phyloP scores from a whole-genome alignment of 2,888 invertebrate genomes.

The Capitulum mitella region DNA sequence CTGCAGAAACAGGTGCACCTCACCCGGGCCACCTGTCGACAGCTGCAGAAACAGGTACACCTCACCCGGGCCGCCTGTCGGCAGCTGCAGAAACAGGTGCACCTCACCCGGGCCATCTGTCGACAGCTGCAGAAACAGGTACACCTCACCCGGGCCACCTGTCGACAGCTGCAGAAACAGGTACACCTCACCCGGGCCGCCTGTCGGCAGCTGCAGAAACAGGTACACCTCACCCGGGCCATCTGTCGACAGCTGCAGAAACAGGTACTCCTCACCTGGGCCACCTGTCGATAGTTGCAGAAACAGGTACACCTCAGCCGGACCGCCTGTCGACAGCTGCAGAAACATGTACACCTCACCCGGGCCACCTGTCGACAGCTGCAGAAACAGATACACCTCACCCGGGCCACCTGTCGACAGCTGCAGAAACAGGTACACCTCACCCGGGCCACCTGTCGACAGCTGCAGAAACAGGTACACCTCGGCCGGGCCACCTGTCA shows the following conservation, averaged over 20 bases:
- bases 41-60: too few relatives aligned
- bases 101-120: slow-evolving; percentile 28
- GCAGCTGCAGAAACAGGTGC: neutral
- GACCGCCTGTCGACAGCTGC: too few relatives aligned
- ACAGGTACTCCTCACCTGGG: neutral
- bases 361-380: slow-evolving; percentile 1
- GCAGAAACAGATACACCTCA: neutral
- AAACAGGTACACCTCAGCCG: slow-evolving; percentile 7
- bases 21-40: too few relatives aligned
- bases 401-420: neutral
- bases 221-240: too few relatives aligned
- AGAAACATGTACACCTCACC: slow-evolving; percentile 20
- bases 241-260: neutral
- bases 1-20: too few relatives aligned
- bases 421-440: neutral
- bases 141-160: too few relatives aligned
- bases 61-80: too few relatives aligned
- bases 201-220: slow-evolving; percentile 14
- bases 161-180: neutral
- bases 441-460: neutral
- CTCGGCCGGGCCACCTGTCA: too few relatives aligned
- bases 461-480: neutral
- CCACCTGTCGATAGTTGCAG: neutral
- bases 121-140: neutral
- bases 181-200: slow-evolving; percentile 13